Percentiles rank a stretch among this genome's conserved stretches.
These are phyloP conservation scores for Ectobius pallidus DNA, from an alignment of 2,888 invertebrate genomes.

Conservation along the genomic window DNA sequence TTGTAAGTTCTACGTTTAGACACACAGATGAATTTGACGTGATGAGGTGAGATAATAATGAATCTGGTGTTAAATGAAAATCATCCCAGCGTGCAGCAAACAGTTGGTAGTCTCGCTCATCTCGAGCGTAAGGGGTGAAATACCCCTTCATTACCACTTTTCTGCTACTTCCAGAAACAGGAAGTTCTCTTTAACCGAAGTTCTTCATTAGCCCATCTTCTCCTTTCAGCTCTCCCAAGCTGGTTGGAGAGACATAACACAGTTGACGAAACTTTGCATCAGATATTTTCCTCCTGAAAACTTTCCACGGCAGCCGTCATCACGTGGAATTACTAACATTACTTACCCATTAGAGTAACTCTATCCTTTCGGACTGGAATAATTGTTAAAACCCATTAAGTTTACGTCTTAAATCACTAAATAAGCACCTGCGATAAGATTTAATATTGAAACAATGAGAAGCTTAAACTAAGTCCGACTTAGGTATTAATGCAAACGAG, in stretches of 20 bases:
- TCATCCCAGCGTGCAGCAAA: too few relatives aligned
- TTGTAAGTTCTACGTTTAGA: too few relatives aligned
- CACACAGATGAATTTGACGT: too few relatives aligned
- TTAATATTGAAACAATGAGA: too few relatives aligned
- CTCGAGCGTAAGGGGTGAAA: too few relatives aligned
- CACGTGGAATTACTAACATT: conserved; percentile 14
- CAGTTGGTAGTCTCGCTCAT: too few relatives aligned
- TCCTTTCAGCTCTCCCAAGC: conserved; percentile 12
- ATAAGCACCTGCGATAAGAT: neutral
- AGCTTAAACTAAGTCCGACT: conserved; percentile 43
- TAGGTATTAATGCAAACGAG: too few relatives aligned
- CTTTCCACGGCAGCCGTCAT: conserved; percentile 10
- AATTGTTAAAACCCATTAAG: conserved; percentile 9
- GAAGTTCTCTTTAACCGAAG: conserved; percentile 8
- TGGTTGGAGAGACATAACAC: neutral
- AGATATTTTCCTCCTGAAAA: neutral
- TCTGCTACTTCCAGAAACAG: too few relatives aligned
- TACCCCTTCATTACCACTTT: too few relatives aligned
- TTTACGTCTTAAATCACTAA: too few relatives aligned
- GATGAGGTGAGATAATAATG: too few relatives aligned
- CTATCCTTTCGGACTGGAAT: conserved; percentile 3
- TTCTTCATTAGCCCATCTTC: conserved; percentile 13
- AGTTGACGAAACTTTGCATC: neutral
- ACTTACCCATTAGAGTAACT: conserved; percentile 17
- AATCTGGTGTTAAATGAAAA: too few relatives aligned